These are phyloP conservation scores for Myripristis jacobus DNA, from an alignment of 2,797 vertebrate species.

Conservation along the genomic window DNA sequence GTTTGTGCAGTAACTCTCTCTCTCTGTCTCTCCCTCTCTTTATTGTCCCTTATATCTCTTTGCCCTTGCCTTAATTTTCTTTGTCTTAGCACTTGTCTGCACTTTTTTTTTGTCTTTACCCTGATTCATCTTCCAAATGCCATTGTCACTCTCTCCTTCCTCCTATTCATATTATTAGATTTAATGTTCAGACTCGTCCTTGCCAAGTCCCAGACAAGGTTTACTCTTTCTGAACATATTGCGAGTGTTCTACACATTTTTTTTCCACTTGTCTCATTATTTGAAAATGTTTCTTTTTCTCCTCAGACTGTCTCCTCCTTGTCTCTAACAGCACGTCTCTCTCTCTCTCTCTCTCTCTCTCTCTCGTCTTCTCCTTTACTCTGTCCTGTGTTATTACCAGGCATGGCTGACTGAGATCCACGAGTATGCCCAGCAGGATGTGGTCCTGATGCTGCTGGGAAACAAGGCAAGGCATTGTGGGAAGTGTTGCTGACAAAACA, in stretches of 20 bases:
- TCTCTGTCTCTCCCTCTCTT: slow-evolving; percentile 1
- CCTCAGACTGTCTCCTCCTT: slow-evolving; percentile 12
- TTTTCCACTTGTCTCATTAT: slow-evolving; percentile 12
- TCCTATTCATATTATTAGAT: slow-evolving; percentile 41
- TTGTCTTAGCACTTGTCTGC: background rate
- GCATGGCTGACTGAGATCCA: slow-evolving; percentile 96
- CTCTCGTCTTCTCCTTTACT: too few relatives aligned
- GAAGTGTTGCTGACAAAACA: slow-evolving; percentile 10
- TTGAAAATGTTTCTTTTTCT: slow-evolving; percentile 1
- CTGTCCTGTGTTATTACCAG: slow-evolving; percentile 73
- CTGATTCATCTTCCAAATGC: slow-evolving; percentile 42
- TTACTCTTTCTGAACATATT: slow-evolving; percentile 16
- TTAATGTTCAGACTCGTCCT: slow-evolving; percentile 45
- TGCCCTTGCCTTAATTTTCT: slow-evolving; percentile 24
- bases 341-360: background rate
- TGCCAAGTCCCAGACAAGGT: slow-evolving; percentile 40
- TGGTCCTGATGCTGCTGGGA: slow-evolving; percentile 94
- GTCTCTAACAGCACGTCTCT: slow-evolving; percentile 23
- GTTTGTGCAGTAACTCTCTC: background rate
- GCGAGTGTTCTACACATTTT: background rate
- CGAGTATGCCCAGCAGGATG: slow-evolving; percentile 91
- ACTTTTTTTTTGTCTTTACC: background rate
- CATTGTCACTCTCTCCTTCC: slow-evolving; percentile 2
- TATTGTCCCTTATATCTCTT: slow-evolving; percentile 30
- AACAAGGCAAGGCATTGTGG: slow-evolving; percentile 88